phyloP scores from a whole-genome alignment of 2,888 invertebrate genomes.

The Tortricodes alternella region DNA sequence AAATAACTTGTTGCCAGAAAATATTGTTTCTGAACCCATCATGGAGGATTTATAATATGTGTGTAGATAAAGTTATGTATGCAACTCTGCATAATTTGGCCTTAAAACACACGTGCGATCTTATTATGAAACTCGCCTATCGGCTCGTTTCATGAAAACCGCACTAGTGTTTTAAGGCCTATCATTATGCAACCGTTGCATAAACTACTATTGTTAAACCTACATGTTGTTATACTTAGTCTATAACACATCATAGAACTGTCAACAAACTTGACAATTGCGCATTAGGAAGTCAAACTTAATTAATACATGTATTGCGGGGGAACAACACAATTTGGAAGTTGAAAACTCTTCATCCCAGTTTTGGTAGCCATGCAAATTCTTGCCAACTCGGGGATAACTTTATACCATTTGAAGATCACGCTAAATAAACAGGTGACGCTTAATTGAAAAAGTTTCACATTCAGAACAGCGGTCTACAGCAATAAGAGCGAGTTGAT shows the following conservation, averaged over 20 bases:
- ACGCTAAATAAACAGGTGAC: constrained; percentile 4
- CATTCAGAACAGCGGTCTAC: neutral
- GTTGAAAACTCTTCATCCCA: constrained; percentile 12
- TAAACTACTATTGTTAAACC: too few species aligned
- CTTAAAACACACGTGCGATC: too few species aligned
- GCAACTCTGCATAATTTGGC: too few species aligned
- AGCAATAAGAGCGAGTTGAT: neutral
- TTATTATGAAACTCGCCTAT: too few species aligned
- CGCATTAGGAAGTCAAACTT: constrained; percentile 11
- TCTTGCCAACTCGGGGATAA: constrained; percentile 17
- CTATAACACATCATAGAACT: neutral
- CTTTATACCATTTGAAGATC: constrained; percentile 21
- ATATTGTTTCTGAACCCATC: too few species aligned
- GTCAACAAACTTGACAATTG: constrained; percentile 1
- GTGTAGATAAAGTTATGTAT: too few species aligned
- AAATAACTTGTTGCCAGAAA: too few species aligned
- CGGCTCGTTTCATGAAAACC: too few species aligned
- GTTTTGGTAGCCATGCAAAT: constrained; percentile 17
- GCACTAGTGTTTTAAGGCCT: too few species aligned
- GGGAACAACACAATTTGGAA: constrained; percentile 20
- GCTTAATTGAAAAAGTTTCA: constrained; percentile 23
- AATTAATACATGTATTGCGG: constrained; percentile 19
- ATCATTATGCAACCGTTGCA: too few species aligned
- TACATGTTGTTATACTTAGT: too few species aligned
- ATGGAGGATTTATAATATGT: too few species aligned